Evolutionary conservation across 2,888 invertebrate species (phyloP).

Genomic region (Hartigia nigra): DNA sequence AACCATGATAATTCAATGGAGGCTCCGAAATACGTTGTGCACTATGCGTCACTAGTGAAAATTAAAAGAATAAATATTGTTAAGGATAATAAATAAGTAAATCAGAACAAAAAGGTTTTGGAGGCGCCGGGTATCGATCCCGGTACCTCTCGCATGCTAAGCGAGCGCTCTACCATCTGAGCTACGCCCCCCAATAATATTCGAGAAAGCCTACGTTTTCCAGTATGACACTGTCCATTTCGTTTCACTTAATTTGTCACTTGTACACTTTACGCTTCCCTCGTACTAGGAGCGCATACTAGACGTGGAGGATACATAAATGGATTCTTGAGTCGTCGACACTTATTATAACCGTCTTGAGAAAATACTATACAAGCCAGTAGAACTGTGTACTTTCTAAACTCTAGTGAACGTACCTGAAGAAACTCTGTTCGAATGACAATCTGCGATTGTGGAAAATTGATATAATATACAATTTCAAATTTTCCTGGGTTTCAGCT

Average conservation of each 20-base stretch:
- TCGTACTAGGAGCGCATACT: conserved; percentile 5
- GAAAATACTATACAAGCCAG: not conserved
- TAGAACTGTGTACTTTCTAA: not conserved
- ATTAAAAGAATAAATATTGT: not conserved
- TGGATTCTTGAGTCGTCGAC: not conserved
- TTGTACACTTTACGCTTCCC: conserved; percentile 14
- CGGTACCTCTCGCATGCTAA: conserved; percentile 46
- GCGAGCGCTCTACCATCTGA: conserved; percentile 49
- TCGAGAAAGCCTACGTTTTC: not conserved
- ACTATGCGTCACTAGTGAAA: conserved; percentile 24
- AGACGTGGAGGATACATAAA: not conserved
- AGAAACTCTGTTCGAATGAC: not conserved
- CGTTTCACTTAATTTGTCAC: conserved; percentile 15
- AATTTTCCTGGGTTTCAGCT: not conserved
- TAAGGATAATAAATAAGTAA: not conserved
- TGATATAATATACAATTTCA: not conserved
- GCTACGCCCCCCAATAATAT: conserved; percentile 40
- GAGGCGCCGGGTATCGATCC: conserved; percentile 44
- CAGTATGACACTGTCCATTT: conserved; percentile 3
- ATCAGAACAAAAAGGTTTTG: conserved; percentile 11
- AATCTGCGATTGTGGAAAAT: not conserved
- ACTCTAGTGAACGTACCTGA: not conserved
- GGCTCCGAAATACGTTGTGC: conserved; percentile 30
- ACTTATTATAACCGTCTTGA: not conserved
- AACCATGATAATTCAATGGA: conserved; percentile 47